Base-by-base conservation (phyloP, 2,888 invertebrate species). In the Lasioglossum figueresi region DNA sequence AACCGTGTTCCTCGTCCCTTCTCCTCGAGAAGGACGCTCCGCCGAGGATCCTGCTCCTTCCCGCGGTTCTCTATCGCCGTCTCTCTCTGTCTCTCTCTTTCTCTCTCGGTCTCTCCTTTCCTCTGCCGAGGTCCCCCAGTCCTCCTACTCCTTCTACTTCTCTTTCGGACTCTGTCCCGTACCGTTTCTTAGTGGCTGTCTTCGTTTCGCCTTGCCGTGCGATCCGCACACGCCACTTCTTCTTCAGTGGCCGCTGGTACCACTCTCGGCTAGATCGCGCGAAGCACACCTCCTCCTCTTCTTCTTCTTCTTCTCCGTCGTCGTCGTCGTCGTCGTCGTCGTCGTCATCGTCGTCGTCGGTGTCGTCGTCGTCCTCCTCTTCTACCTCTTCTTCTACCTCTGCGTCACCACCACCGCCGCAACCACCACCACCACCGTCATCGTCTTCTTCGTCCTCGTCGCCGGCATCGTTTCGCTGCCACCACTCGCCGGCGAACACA, bases 151-250 rank as follows among this genome's bases (percentile, higher is more conserved):
- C 80, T 82, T 84, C 88, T 80, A 76, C 87, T 84, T 86, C 91
- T 88, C 90, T 91, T 89, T 90, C 85, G 91, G 86, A 86, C 88
- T 85, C 88, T 79, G 90, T 89, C 90, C 88, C 87, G 87, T 89
- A 90, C 87, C 89, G 86, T 88, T 86, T 88, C 88, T 85, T 85
- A 81, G 88, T 76, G 83, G 81, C 85, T 86, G 91, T 91, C 91
- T 90, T 91, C 89, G 91, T 90, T 91, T 88, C 72, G 88, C 91
- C 80, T 76, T 85, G 73, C 86, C 89, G 91, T 85, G 90, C 91
- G 91, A 91, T 90, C 89, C 88, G 85, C 91, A 89, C 92, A 88
- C 91, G 89, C 91, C 89, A 90, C 92, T 92, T 91, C 91, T 92
- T 91, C 91, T 88, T 88, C 91, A 89, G 90, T 92, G 88, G 90